Evolutionary conservation across 2,888 invertebrate genomes (phyloP), one percentile per base, ranked within the genome.

Genomic region (Idaea straminata): DNA sequence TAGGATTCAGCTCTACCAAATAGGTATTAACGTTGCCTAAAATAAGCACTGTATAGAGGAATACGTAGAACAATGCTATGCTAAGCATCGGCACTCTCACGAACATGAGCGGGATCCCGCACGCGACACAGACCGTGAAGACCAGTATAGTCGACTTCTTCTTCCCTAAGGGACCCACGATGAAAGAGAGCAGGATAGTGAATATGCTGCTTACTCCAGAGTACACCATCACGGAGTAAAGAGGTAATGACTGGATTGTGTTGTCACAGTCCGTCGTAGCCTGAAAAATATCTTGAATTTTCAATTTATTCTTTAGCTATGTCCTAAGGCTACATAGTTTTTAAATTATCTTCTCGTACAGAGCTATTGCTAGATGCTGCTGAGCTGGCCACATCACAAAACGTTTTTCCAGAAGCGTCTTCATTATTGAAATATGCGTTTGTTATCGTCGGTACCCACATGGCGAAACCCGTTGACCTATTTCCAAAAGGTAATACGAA

Each of bases 361-460:
- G 76, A 74, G 57, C 74, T 79, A 15, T 69, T 74, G 15, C 78
- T 66, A 0, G 74, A 67, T 0, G 83, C 79, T 35, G 84, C 16
- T 59, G 13, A 75, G 69, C 87, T 86, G 15, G 88, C 89, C 1
- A 90, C 89, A 70, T 87, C 79, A 62, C 91, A 90, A 72, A 91
- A 90, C 0, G 85, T 83, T 47, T 76, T 79, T 0, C 86, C 88
- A 0, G 75, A 58, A 15, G 70, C 82, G 38, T 86, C 80, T 0
- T 77, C 80, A 0, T 83, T 84, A 16, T 76, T 78, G 71, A 89
- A 90, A 70, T 85, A 91, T 0, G 87, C 87, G 64, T 90, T 91
- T 0, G 86, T 83, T 79, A 90, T 83, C 0, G 89, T 88, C 0
- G 90, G 87, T 5, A 91, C 84, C 88, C 88, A 90, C 87, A 91